phyloP scores from a whole-genome alignment of 2,888 invertebrate species.

The Cheilosia impressa region DNA sequence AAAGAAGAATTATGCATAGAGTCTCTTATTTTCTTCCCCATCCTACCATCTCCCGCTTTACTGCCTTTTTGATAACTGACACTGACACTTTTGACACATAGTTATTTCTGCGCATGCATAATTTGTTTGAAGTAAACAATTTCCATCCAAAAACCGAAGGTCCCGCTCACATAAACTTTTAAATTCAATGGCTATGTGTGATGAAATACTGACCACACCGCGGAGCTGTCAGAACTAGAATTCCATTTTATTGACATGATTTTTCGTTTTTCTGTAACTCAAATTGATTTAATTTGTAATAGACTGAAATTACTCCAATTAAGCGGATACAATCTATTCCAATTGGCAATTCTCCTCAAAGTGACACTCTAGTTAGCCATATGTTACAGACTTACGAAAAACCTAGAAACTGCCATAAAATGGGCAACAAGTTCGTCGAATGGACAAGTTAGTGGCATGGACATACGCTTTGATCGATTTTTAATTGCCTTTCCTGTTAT shows the following conservation, averaged over 20 bases:
- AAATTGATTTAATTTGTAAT: constrained; percentile 33
- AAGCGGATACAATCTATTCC: constrained; percentile 54
- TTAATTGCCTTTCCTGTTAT: constrained; percentile 74
- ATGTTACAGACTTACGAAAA: constrained; percentile 38
- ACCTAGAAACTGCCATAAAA: constrained; percentile 59
- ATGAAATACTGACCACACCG: constrained; percentile 53
- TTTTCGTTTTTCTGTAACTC: not conserved
- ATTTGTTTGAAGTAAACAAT: not conserved
- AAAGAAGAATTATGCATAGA: too few species aligned
- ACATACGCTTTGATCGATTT: constrained; percentile 73
- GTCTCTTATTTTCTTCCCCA: too few species aligned
- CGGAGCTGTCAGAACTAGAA: constrained; percentile 45
- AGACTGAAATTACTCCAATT: constrained; percentile 66
- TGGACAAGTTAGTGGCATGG: constrained; percentile 67
- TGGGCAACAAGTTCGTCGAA: constrained; percentile 53
- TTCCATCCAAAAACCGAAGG: not conserved
- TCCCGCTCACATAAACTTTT: not conserved
- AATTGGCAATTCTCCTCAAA: constrained; percentile 51
- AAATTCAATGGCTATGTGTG: not conserved
- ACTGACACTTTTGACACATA: too few species aligned
- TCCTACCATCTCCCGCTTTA: too few species aligned
- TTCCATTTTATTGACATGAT: constrained; percentile 33
- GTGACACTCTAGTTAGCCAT: constrained; percentile 23
- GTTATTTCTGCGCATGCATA: too few species aligned
- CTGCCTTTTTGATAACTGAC: too few species aligned